Conservation (phyloP, 2,888 invertebrate genomes). For the Trissonchulus sp. region DNA sequence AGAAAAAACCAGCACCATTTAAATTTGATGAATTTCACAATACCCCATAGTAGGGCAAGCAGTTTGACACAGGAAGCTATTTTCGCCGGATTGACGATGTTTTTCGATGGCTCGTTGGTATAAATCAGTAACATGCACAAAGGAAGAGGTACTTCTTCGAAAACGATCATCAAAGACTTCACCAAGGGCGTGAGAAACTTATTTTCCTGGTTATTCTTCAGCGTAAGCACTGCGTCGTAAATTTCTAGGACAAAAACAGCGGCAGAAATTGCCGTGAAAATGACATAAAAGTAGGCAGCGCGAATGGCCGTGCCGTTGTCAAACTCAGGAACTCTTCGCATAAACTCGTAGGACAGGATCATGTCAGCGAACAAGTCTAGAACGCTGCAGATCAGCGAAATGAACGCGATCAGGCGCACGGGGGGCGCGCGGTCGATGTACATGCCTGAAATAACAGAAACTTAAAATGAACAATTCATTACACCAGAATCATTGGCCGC, state of each 20-base stretch:
- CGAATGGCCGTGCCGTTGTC: background rate
- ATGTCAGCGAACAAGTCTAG: conserved; percentile 50
- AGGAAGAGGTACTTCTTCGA: conserved; percentile 51
- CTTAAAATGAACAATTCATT: too few relatives aligned
- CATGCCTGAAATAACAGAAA: conserved; percentile 21
- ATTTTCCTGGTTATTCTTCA: conserved; percentile 50
- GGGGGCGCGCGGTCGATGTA: conserved; percentile 49
- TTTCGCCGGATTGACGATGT: conserved; percentile 45
- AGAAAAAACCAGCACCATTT: conserved; percentile 48
- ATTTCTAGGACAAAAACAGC: conserved; percentile 39
- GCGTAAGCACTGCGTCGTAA: conserved; percentile 48
- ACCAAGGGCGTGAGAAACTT: conserved; percentile 49
- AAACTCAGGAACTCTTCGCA: background rate
- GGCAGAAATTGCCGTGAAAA: conserved; percentile 25
- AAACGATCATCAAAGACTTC: conserved; percentile 47
- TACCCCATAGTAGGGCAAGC: conserved; percentile 49
- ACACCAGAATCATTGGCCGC: too few relatives aligned
- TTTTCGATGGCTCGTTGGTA: conserved; percentile 47
- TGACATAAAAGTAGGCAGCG: background rate
- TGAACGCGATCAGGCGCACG: conserved; percentile 45
- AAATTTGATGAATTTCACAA: conserved; percentile 50
- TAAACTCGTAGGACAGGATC: background rate
- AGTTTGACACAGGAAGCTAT: conserved; percentile 47
- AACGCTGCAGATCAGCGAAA: conserved; percentile 48
- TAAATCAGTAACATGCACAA: conserved; percentile 41